Conservation (phyloP, 2,113 vertebrate species). For the Cricetomys ansorgei region DNA sequence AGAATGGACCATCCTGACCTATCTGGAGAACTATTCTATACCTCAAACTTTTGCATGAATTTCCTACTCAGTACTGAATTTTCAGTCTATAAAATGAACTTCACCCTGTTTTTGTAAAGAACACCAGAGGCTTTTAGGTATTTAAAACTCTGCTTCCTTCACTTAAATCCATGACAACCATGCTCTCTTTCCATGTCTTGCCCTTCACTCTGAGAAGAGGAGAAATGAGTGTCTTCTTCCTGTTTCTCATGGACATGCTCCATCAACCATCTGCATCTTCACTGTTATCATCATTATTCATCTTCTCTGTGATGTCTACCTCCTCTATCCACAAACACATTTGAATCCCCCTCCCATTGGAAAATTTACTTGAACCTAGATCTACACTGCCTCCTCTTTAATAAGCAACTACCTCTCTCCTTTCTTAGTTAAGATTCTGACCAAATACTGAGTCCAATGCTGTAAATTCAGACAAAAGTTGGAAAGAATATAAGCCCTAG, state of each 20-base stretch:
- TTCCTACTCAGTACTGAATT: not conserved
- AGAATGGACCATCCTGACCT: not conserved
- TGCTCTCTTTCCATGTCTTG: not conserved
- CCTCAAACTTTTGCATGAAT: not conserved
- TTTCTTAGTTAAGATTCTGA: not conserved
- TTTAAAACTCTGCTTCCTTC: not conserved
- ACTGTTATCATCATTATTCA: not conserved
- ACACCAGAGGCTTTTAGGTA: not conserved
- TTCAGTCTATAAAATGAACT: not conserved
- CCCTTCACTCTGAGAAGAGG: not conserved
- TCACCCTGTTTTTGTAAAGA: not conserved
- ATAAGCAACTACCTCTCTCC: not conserved
- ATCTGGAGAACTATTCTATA: not conserved
- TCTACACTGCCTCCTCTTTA: not conserved
- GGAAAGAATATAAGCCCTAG: not conserved
- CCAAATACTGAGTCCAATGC: not conserved
- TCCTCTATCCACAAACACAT: not conserved
- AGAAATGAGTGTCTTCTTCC: not conserved
- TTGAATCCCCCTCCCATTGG: not conserved
- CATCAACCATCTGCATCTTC: not conserved
- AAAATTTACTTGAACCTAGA: constrained; percentile 5
- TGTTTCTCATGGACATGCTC: not conserved
- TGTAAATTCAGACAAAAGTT: not conserved
- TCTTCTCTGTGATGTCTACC: not conserved
- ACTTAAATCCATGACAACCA: not conserved